These are phyloP conservation scores for Eupithecia inturbata DNA, from an alignment of 2,888 invertebrate species.

Conservation along the genomic window DNA sequence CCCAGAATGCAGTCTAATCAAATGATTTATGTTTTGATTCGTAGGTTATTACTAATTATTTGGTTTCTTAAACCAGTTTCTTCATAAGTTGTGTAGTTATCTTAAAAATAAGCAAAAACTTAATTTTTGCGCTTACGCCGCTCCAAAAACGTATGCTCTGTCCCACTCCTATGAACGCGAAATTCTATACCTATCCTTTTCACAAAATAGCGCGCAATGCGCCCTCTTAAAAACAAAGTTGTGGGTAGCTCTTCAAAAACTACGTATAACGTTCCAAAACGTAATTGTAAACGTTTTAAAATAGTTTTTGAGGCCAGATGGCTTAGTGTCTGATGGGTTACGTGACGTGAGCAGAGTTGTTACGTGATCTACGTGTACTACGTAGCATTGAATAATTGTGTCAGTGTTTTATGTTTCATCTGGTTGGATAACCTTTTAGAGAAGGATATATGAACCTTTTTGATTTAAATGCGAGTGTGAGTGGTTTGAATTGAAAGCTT, in stretches of 20 bases:
- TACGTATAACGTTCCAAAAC: neutral
- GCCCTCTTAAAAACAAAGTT: neutral
- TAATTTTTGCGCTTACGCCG: too few relatives aligned
- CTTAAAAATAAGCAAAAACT: too few relatives aligned
- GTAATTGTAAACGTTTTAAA: constrained; percentile 26
- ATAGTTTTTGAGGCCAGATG: constrained; percentile 28
- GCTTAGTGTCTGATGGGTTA: constrained; percentile 22
- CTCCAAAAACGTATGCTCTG: too few relatives aligned
- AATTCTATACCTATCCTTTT: too few relatives aligned
- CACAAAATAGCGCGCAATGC: too few relatives aligned
- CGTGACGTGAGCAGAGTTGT: constrained; percentile 25
- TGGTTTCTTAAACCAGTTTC: too few relatives aligned
- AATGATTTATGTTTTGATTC: too few relatives aligned
- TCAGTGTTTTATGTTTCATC: neutral
- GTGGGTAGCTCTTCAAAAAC: too few relatives aligned
- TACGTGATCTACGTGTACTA: constrained; percentile 27
- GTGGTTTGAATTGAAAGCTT: neutral
- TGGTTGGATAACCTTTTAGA: neutral
- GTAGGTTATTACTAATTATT: too few relatives aligned
- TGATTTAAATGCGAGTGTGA: neutral
- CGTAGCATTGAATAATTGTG: constrained; percentile 15
- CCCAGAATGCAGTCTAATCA: too few relatives aligned
- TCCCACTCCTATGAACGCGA: too few relatives aligned
- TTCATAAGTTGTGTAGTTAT: too few relatives aligned
- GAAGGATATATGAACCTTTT: neutral